Conservation (phyloP, 2,797 vertebrate species). For the Anguilla pacifica region DNA sequence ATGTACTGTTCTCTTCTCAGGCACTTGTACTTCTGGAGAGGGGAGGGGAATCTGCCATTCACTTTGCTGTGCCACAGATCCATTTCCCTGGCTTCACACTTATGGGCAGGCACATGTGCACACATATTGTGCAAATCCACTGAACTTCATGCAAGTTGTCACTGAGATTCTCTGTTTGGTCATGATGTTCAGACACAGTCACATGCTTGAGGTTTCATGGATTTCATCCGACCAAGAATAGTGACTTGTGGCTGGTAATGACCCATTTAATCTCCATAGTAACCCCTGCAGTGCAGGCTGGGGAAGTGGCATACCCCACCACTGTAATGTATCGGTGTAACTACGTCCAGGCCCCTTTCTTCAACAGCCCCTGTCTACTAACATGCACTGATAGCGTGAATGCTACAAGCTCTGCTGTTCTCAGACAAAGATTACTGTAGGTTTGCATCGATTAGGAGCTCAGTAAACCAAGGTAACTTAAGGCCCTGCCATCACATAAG, state of each 20-base stretch:
- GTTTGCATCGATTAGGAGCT: neutral
- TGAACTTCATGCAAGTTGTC: neutral
- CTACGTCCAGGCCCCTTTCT: neutral
- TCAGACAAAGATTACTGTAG: neutral
- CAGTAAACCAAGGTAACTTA: neutral
- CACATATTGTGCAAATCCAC: constrained; percentile 20
- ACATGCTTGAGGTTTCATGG: neutral
- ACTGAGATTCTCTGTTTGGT: neutral
- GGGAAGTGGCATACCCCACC: neutral
- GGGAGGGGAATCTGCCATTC: no score
- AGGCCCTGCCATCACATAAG: neutral
- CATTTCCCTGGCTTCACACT: neutral
- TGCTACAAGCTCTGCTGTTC: neutral
- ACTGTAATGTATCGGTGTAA: neutral
- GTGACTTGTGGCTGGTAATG: neutral
- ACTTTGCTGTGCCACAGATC: neutral
- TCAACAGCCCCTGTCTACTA: neutral
- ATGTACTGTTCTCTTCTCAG: neutral
- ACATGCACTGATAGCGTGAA: neutral
- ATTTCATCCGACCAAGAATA: neutral
- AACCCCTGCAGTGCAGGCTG: neutral
- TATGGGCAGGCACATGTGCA: neutral
- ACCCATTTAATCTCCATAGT: neutral
- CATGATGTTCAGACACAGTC: neutral
- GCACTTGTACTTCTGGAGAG: neutral